Conservation (phyloP, 2,888 invertebrate genomes). For the Empis stercorea region DNA sequence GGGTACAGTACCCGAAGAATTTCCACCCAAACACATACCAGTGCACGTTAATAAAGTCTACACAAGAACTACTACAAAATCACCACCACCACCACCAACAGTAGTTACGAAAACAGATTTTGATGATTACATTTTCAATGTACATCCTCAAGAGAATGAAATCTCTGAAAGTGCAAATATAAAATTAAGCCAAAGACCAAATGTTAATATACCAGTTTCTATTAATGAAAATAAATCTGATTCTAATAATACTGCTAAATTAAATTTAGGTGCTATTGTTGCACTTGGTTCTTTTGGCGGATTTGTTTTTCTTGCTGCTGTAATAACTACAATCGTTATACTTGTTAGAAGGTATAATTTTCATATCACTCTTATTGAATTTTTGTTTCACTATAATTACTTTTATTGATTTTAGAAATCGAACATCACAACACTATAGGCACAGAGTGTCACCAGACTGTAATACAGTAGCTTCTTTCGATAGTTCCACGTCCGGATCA, state of each 20-base stretch:
- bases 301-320: conserved; percentile 76
- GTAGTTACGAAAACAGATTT: conserved; percentile 34
- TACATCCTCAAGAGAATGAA: conserved; percentile 73
- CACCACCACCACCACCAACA: conserved; percentile 14
- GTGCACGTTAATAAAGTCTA: conserved; percentile 16
- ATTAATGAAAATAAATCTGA: conserved; percentile 44
- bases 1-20: conserved; percentile 36
- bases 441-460: conserved; percentile 83
- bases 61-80: conserved; percentile 16
- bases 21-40: conserved; percentile 28
- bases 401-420: conserved; percentile 54
- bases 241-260: conserved; percentile 46
- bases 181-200: conserved; percentile 50
- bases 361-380: too few relatives aligned
- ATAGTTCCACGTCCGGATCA: conserved; percentile 76
- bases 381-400: too few relatives aligned
- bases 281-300: conserved; percentile 84
- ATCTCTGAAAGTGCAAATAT: conserved; percentile 41
- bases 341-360: conserved; percentile 63
- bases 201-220: conserved; percentile 53
- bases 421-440: conserved; percentile 74
- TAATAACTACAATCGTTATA: conserved; percentile 78
- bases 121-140: conserved; percentile 40
- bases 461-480: conserved; percentile 81
- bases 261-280: conserved; percentile 77